Base-by-base conservation (phyloP, 1,140 invertebrate genomes). In the Metopolophium dirhodum region DNA sequence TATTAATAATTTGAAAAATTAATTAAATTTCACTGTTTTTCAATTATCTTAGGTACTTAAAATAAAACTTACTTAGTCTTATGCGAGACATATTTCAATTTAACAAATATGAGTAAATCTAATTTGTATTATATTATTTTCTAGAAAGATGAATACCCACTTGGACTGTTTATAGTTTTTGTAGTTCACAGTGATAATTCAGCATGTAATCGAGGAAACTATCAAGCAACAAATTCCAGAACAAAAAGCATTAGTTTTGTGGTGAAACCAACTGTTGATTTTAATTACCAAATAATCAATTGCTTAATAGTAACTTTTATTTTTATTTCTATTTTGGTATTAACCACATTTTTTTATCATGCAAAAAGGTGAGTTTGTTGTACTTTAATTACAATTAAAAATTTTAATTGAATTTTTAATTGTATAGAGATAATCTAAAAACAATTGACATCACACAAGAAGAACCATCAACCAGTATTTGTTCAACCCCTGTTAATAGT, bases 161-260 rank as follows among this genome's bases (percentile, higher is more conserved):
- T 96, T 87, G 97, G 97, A 22, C 97, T 98, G 95, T 98, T 97
- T 95, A 96, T 98, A 83, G 97, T 98, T 3, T 96, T 98, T 94
- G 97, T 98, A 35, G 96, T 98, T 91, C 97, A 98, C 95, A 96
- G 96, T 0, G 97, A 97, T 90, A 97, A 98, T 94, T 96, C 95
- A 2, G 96, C 97, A 93, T 98, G 98, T 94, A 95, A 45, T 51
- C 49, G n/a, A 86, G 91, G 49, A 93, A 83, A 85, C 26, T 57
- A 35, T 86, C 95, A 83, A 96, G 96, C 37, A 94, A 94, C 22
- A 94, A 94, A 68, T 85, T 94, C 83, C 95, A 96, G 4, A 95
- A 95, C 20, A 97, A 97, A 93, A 93, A 30, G 4, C 6, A 37
- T 93, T 45, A 95, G 95, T 94, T 57, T 94, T 97, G 41, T 95